Evolutionary conservation across 2,888 invertebrate genomes (phyloP), one percentile per base, ranked within the genome.

Genomic region (Drosophila limbata): DNA sequence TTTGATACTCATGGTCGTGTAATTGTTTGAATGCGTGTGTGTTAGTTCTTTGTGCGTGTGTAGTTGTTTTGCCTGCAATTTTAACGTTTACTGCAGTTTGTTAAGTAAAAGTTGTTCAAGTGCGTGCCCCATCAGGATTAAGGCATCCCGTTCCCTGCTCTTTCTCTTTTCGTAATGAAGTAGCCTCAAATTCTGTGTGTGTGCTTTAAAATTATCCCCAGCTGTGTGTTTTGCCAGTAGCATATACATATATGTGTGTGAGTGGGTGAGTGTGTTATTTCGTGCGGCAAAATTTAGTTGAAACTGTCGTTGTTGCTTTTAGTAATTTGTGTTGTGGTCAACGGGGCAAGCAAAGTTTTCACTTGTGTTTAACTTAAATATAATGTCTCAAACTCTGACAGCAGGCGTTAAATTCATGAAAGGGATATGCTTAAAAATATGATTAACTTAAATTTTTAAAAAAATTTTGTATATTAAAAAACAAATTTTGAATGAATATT

Each of bases 1-100:
- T 77, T 87, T 85, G 79, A 81, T 82, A 72, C 81, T 73, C 80
- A 82, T 68, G 77, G 52, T 74, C 74, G 75, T 85, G 83, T 85
- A 81, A 81, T 83, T 84, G 84, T 77, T 73, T 69, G 64, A 21
- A 37, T 67, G 56, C 50, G 40, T 17, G 37, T 44, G 68, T 59
- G 64, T 47, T 39, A 11, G 52, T 50, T 50, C 50, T 40, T 44
- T 59, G 63, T 52, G 47, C 13, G 66, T 73, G 53, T 68, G 3
- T 42, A 66, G 3, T 42, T 57, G 64, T 8, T 21, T 68, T 69
- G 74, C 48, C 53, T 72, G 73, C 61, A 82, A 79, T 74, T 76
- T 81, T 40, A 74, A 73, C 66, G 68, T 86, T 82, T 84, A 84
- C 81, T 82, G 76, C 82, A 78, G 53, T 77, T 69, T 77, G 78